Percentiles rank a stretch among this genome's conserved stretches.
Evolutionary conservation across 2,888 invertebrate species (phyloP).

Genomic region (Synanthedon andrenaeformis): DNA sequence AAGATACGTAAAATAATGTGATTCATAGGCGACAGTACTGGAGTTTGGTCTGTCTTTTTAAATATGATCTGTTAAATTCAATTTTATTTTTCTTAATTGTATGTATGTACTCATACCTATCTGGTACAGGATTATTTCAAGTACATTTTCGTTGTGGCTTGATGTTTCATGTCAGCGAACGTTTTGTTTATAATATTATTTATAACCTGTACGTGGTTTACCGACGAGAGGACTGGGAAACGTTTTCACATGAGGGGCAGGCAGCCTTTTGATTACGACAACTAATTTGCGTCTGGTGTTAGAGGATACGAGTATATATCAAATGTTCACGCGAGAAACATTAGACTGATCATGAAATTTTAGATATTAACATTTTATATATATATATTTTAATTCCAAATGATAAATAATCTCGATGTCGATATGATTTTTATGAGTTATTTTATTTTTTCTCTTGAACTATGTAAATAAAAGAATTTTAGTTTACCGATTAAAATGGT

Average conservation of each 20-base stretch:
- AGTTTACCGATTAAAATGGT: no score
- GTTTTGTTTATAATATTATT: constrained; percentile 47
- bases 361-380: no score
- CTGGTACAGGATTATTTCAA: constrained; percentile 37
- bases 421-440: no score
- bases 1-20: no score
- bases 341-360: no score
- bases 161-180: constrained; percentile 47
- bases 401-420: no score
- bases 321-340: neutral
- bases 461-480: no score
- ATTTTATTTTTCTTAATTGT: neutral
- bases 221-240: constrained; percentile 25
- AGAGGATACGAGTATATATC: neutral
- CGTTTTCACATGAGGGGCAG: constrained; percentile 31
- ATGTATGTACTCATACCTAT: neutral
- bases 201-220: constrained; percentile 31
- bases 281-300: neutral
- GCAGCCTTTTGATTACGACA: constrained; percentile 33
- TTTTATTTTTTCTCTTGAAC: no score
- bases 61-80: constrained; percentile 6
- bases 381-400: no score
- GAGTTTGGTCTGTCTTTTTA: no score
- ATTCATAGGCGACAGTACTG: no score
- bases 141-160: constrained; percentile 42